These are phyloP conservation scores for Melanostoma mellinum DNA, from an alignment of 2,888 invertebrate species.

Conservation along the genomic window DNA sequence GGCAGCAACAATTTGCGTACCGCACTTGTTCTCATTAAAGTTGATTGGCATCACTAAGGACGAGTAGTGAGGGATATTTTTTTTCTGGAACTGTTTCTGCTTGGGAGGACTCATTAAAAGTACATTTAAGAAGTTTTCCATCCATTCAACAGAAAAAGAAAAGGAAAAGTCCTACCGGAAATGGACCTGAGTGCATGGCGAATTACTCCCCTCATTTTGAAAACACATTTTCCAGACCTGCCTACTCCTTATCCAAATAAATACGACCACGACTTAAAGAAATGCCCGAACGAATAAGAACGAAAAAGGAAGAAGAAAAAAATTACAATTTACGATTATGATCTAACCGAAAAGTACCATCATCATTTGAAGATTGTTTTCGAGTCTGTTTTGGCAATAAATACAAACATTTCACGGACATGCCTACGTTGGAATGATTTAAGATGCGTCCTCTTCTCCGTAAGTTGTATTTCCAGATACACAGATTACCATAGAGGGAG, in stretches of 20 bases:
- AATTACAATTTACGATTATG: constrained; percentile 64
- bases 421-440: constrained; percentile 51
- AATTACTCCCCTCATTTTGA: constrained; percentile 31
- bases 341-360: constrained; percentile 60
- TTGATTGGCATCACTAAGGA: constrained; percentile 47
- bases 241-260: neutral
- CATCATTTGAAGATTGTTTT: constrained; percentile 40
- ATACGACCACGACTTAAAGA: neutral
- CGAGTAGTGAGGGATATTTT: too few species aligned
- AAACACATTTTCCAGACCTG: constrained; percentile 32
- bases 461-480: constrained; percentile 39
- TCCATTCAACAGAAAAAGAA: neutral
- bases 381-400: constrained; percentile 47
- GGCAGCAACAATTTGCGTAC: neutral
- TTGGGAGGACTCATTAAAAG: constrained; percentile 58
- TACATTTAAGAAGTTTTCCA: constrained; percentile 49
- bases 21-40: constrained; percentile 31
- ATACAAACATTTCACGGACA: constrained; percentile 32
- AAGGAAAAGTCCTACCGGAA: constrained; percentile 41
- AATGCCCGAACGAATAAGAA: constrained; percentile 7
- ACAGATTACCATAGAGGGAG: constrained; percentile 27
- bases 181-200: constrained; percentile 46
- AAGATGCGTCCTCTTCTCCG: constrained; percentile 21
- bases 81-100: too few species aligned
- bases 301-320: neutral